Base-by-base conservation (phyloP, 2,113 vertebrate genomes). In the Scomber japonicus region DNA sequence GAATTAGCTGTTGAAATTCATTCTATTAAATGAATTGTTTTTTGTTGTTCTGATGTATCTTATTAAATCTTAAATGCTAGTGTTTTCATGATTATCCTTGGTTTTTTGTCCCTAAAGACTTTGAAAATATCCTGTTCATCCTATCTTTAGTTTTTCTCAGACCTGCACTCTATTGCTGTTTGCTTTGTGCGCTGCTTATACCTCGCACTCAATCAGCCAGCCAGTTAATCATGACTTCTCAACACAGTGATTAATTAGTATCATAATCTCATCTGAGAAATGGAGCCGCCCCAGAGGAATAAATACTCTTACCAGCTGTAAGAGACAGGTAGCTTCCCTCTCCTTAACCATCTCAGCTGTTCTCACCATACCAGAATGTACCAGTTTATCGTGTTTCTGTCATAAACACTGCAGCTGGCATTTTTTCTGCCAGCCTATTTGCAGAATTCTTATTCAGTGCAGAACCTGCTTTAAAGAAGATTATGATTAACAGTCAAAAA, bases 261-360 rank as follows among this genome's bases (percentile, higher is more conserved):
- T 79, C 68, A 76, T 92, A 87, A 91, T 91, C 72, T 88, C 78
- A 85, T 87, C 82, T 66, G 80, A 89, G 75, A 78, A 49, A 55
- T 50, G 11, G 64, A 85, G 79, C 81, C 59, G 71, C 77, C 80
- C 61, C 78, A 63, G 16, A 40, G 44, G 75, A 74, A 53, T 82
- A 85, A 89, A 81, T 67, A 44, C 46, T 56, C 35, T 57, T 40
- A 71, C 31, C 56, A 78, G 44, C 57, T 53, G 35, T 13, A 10
- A 31, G 27, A 80, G 45, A 69, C 9, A 11, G 45, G 50, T 27
- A 51, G 17, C 17, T 56, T 53, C 9, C 63, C 17, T 63, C 51
- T 70, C 48, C 12, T 53, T 44, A 21, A 15, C 53, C 11, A 3
- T 51, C 48, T 5, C 53, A 16, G 10, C 75, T 64, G 17, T 61